Percentiles rank a stretch among this genome's conserved stretches.
These are phyloP conservation scores for Brienomyrus brachyistius DNA, from an alignment of 2,113 vertebrate genomes.

Conservation along the genomic window DNA sequence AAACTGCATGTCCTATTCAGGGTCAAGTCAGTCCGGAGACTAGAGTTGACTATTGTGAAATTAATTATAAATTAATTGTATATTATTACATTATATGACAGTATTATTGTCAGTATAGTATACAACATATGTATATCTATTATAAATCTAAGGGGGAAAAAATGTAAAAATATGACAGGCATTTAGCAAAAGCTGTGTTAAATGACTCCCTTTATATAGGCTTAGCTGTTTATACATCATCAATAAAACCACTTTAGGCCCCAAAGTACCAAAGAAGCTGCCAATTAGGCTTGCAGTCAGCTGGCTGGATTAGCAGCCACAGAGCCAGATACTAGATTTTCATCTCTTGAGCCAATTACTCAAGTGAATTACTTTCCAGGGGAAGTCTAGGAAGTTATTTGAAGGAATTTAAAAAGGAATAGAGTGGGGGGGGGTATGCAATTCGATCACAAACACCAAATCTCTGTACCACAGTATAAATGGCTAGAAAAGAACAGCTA, in stretches of 20 bases:
- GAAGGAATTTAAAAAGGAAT: conserved; percentile 40
- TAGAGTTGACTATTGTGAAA: not conserved
- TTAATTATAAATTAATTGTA: not conserved
- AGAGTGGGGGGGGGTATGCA: conserved; percentile 34
- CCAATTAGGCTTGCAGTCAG: conserved; percentile 78
- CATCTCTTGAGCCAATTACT: conserved; percentile 77
- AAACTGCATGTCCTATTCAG: not conserved
- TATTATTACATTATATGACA: not conserved
- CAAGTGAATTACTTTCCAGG: conserved; percentile 67
- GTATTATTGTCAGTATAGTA: not conserved
- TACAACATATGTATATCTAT: not conserved
- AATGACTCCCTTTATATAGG: conserved; percentile 56
- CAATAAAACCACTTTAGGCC: conserved; percentile 72
- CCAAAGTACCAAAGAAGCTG: conserved; percentile 80
- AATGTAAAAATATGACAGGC: conserved; percentile 20
- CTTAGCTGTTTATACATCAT: conserved; percentile 70
- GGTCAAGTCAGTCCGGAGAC: not conserved
- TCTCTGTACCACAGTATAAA: not conserved
- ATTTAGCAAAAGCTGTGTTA: conserved; percentile 46
- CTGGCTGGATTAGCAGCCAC: conserved; percentile 71
- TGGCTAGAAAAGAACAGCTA: not conserved
- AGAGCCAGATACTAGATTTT: conserved; percentile 71
- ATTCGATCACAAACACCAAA: conserved; percentile 33
- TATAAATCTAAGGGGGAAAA: not conserved
- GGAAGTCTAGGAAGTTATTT: conserved; percentile 56